Evolutionary conservation across 2,888 invertebrate species (phyloP).

Genomic region (Choreutis nemorana): DNA sequence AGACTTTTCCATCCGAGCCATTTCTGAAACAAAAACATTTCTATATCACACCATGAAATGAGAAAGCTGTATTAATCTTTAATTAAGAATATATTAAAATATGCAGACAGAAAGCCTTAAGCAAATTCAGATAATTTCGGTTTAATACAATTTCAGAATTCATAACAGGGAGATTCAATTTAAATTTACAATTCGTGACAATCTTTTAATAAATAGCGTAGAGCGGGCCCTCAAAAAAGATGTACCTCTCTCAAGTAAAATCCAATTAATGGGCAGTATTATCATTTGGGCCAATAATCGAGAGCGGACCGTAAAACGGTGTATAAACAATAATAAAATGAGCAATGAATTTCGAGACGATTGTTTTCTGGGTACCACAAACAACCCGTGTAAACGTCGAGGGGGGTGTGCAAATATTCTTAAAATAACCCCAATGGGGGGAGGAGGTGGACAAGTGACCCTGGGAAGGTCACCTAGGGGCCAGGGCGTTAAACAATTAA

Average conservation of each 20-base stretch:
- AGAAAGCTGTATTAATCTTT: no score
- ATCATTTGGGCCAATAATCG: conserved; percentile 66
- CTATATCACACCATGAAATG: no score
- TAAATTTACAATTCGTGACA: conserved; percentile 14
- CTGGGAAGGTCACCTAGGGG: conserved; percentile 60
- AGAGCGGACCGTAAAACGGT: conserved; percentile 62
- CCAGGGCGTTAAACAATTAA: conserved; percentile 63
- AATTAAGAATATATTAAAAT: no score
- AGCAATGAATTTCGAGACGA: conserved; percentile 65
- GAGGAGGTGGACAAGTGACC: conserved; percentile 25
- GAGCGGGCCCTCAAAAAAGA: conserved; percentile 34
- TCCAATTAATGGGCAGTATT: conserved; percentile 62
- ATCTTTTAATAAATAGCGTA: conserved; percentile 23
- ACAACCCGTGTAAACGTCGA: conserved; percentile 60
- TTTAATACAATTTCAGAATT: no score
- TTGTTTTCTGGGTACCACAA: conserved; percentile 65
- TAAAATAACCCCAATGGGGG: conserved; percentile 53
- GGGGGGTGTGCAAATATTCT: conserved; percentile 61
- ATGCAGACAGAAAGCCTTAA: no score
- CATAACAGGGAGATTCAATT: no score
- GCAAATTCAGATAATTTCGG: no score
- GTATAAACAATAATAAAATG: conserved; percentile 66
- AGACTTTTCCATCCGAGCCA: conserved; percentile 90
- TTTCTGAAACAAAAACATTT: conserved; percentile 67
- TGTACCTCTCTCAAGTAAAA: conserved; percentile 49